Conservation (phyloP, 2,797 vertebrate species). For the Sternotherus odoratus region DNA sequence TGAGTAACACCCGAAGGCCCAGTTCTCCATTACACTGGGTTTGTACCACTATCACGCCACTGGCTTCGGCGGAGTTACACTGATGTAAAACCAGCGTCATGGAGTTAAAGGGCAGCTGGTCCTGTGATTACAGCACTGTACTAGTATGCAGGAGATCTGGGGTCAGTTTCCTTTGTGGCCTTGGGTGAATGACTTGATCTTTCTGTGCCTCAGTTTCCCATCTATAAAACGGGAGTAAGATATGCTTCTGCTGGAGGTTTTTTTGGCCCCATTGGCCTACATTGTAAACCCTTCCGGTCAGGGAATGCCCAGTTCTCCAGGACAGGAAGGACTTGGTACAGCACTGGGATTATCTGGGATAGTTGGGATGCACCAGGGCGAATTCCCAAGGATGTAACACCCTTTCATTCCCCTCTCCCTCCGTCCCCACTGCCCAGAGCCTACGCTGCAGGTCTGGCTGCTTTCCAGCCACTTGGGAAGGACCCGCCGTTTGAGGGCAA, state of each 20-base stretch:
- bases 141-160: background rate
- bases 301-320: background rate
- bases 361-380: fast-evolving
- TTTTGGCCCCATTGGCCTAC: fast-evolving
- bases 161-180: background rate
- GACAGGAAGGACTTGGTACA: fast-evolving
- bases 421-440: background rate
- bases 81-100: background rate
- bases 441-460: background rate
- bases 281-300: background rate
- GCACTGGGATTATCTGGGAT: background rate
- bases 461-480: constrained; percentile 36
- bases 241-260: fast-evolving
- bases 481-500: background rate
- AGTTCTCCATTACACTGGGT: background rate
- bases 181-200: background rate
- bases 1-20: background rate
- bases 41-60: background rate
- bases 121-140: background rate
- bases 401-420: background rate
- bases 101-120: background rate
- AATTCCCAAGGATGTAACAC: background rate
- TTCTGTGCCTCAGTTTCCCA: background rate
- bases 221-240: background rate
- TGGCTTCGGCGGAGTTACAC: background rate